phyloP scores from a whole-genome alignment of 2,888 invertebrate genomes.

The Dryadula phaetusa region DNA sequence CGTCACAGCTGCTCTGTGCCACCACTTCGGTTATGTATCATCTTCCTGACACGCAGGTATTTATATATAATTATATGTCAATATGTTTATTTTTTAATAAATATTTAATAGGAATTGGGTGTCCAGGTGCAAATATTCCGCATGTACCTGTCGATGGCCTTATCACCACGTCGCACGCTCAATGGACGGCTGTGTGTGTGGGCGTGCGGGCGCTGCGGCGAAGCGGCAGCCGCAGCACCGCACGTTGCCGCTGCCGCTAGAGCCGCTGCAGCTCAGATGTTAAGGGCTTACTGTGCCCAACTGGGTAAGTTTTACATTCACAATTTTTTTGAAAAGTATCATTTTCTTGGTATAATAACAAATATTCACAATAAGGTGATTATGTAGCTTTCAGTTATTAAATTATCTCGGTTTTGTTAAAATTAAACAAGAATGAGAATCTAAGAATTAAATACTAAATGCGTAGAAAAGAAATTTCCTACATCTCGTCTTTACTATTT shows the following conservation, averaged over 20 bases:
- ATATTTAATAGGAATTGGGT: no score
- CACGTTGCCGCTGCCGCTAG: slow-evolving; percentile 94
- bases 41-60: slow-evolving; percentile 94
- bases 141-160: slow-evolving; percentile 93
- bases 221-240: slow-evolving; percentile 91
- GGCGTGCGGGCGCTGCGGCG: slow-evolving; percentile 92
- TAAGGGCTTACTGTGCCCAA: slow-evolving; percentile 93
- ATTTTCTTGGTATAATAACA: no score
- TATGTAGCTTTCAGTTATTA: no score
- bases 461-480: no score
- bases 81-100: no score
- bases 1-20: slow-evolving; percentile 94
- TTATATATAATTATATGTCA: background rate
- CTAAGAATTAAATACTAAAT: no score
- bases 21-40: slow-evolving; percentile 91
- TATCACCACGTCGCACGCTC: slow-evolving; percentile 94
- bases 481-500: no score
- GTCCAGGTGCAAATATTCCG: slow-evolving; percentile 85
- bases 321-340: background rate
- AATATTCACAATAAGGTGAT: no score
- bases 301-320: slow-evolving; percentile 81
- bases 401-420: no score
- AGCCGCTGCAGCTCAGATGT: slow-evolving; percentile 95
- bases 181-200: slow-evolving; percentile 95
- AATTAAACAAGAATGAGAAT: no score